Evolutionary conservation across 1,140 invertebrate species (phyloP).

Genomic region (Sinonovacula constricta): DNA sequence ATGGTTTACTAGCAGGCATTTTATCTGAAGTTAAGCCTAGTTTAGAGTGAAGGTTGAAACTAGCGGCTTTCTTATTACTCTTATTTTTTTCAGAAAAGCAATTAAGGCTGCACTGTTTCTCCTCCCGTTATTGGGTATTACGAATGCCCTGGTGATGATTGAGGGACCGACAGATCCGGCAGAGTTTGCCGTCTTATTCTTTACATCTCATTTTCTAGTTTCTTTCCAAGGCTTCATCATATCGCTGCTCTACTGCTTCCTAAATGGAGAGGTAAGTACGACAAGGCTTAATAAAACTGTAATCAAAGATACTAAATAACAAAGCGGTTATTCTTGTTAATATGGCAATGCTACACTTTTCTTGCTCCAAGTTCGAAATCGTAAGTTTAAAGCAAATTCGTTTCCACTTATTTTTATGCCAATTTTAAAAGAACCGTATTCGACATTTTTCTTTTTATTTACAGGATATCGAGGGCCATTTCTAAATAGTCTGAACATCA

Average conservation of each 20-base stretch:
- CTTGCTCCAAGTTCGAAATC: not conserved
- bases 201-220: slow-evolving; percentile 87
- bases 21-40: no score
- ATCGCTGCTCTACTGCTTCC: slow-evolving; percentile 90
- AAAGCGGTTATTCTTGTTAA: not conserved
- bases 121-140: slow-evolving; percentile 71
- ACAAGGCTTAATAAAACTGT: not conserved
- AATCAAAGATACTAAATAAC: not conserved
- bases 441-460: no score
- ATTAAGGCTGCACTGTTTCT: slow-evolving; percentile 73
- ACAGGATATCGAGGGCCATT: no score
- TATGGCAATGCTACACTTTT: not conserved
- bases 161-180: slow-evolving; percentile 70
- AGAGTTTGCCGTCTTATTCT: slow-evolving; percentile 90
- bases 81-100: slow-evolving; percentile 65
- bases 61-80: no score
- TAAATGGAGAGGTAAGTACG: slow-evolving; percentile 89
- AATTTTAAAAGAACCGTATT: no score
- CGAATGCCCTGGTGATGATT: slow-evolving; percentile 75
- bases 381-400: not conserved
- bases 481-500: no score
- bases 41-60: no score
- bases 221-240: slow-evolving; percentile 94
- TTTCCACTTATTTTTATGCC: not conserved
- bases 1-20: no score